phyloP scores from a whole-genome alignment of 2,888 invertebrate species.

The Anorthoa munda region DNA sequence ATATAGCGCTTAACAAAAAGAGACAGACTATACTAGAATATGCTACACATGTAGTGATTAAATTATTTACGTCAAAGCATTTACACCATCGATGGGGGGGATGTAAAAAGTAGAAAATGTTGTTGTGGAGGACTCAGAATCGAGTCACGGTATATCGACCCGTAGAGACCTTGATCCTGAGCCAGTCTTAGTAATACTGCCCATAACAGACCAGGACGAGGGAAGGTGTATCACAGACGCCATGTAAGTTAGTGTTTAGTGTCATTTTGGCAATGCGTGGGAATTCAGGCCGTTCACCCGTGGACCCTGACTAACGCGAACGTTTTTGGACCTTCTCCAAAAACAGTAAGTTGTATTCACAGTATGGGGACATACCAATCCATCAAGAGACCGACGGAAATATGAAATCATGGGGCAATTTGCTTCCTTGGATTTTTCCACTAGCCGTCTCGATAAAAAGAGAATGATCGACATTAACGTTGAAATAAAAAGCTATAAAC shows the following conservation, averaged over 20 bases:
- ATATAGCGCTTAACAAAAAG: constrained; percentile 50
- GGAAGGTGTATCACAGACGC: constrained; percentile 66
- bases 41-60: constrained; percentile 57
- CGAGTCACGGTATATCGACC: constrained; percentile 65
- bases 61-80: constrained; percentile 57
- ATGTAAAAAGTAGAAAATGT: constrained; percentile 60
- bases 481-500: constrained; percentile 39
- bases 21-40: constrained; percentile 48
- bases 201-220: constrained; percentile 71
- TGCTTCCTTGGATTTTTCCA: constrained; percentile 45
- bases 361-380: constrained; percentile 52
- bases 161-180: constrained; percentile 72
- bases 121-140: constrained; percentile 62
- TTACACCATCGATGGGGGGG: constrained; percentile 45
- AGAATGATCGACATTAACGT: constrained; percentile 29
- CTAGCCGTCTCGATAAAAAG: constrained; percentile 27
- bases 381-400: constrained; percentile 45
- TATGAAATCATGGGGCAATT: constrained; percentile 31
- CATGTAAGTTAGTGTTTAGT: constrained; percentile 70
- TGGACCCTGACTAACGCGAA: constrained; percentile 78
- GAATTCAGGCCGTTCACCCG: constrained; percentile 84
- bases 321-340: constrained; percentile 83
- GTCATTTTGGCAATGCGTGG: constrained; percentile 80
- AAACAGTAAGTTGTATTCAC: constrained; percentile 76
- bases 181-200: constrained; percentile 71